Conservation (phyloP, 2,797 vertebrate species). For the Trachurus trachurus region DNA sequence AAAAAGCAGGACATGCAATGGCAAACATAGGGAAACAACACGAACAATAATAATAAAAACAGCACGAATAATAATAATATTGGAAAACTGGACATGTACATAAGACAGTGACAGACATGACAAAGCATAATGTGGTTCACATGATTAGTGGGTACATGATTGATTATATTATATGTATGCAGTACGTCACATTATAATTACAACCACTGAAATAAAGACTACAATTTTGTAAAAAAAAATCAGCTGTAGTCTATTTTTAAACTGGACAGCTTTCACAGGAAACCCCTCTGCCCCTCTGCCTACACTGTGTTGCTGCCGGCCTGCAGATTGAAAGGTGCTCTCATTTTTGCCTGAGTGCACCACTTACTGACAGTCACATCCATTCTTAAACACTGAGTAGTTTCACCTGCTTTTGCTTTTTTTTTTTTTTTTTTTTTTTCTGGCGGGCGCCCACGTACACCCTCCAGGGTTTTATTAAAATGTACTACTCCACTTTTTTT, state of each 20-base stretch:
- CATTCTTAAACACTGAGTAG: slow-evolving; percentile 10
- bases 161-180: no score
- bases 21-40: no score
- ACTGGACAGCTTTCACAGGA: background rate
- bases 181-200: background rate
- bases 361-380: slow-evolving; percentile 55
- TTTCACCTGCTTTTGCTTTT: slow-evolving; percentile 30
- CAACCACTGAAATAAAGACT: background rate
- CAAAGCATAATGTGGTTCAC: no score
- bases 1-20: no score
- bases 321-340: slow-evolving; percentile 20
- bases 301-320: background rate
- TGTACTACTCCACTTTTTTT: slow-evolving; percentile 16
- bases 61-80: no score
- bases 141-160: no score
- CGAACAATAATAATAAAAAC: no score
- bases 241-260: background rate
- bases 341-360: slow-evolving; percentile 47
- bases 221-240: background rate
- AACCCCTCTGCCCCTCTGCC: background rate
- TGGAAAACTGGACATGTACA: no score
- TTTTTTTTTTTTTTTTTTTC: slow-evolving; percentile 20
- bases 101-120: no score
- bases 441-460: slow-evolving; percentile 28
- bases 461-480: slow-evolving; percentile 48